Percentiles rank a stretch among this genome's conserved stretches.
These are phyloP conservation scores for Drosophila fuyamai DNA, from an alignment of 1,140 invertebrate species.

Conservation along the genomic window DNA sequence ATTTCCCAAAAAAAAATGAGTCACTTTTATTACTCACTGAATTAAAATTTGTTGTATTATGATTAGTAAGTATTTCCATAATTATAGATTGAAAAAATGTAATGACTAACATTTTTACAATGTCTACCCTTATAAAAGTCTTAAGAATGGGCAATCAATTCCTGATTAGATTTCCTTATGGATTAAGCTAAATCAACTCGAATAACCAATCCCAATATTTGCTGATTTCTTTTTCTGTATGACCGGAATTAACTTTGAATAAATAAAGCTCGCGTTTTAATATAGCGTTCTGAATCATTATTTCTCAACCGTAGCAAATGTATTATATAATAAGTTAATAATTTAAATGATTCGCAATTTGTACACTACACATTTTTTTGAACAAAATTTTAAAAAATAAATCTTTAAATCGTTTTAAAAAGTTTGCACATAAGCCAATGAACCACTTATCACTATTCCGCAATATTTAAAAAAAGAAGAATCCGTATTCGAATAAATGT, in stretches of 20 bases:
- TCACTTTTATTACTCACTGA: background rate
- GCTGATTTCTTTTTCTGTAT: background rate
- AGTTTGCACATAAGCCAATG: too few species aligned
- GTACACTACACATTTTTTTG: too few species aligned
- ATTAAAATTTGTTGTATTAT: background rate
- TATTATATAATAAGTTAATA: too few species aligned
- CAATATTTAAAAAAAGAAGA: too few species aligned
- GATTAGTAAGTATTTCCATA: background rate
- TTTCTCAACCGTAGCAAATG: too few species aligned
- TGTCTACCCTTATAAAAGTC: background rate
- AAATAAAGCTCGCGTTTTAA: too few species aligned
- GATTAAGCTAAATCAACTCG: background rate
- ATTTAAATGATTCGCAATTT: too few species aligned
- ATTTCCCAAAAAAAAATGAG: background rate
- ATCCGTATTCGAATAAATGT: too few species aligned
- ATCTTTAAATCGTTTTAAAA: too few species aligned
- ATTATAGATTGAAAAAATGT: background rate
- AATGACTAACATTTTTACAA: background rate
- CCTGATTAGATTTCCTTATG: slow-evolving; percentile 1
- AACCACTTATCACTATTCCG: too few species aligned
- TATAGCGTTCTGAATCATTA: too few species aligned
- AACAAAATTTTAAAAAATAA: too few species aligned
- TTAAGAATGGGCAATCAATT: background rate
- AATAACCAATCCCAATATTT: background rate
- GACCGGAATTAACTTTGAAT: background rate